Percentiles rank a stretch among this genome's conserved stretches.
Conservation (phyloP, 2,888 invertebrate species). For the Drosophila tanythrix region DNA sequence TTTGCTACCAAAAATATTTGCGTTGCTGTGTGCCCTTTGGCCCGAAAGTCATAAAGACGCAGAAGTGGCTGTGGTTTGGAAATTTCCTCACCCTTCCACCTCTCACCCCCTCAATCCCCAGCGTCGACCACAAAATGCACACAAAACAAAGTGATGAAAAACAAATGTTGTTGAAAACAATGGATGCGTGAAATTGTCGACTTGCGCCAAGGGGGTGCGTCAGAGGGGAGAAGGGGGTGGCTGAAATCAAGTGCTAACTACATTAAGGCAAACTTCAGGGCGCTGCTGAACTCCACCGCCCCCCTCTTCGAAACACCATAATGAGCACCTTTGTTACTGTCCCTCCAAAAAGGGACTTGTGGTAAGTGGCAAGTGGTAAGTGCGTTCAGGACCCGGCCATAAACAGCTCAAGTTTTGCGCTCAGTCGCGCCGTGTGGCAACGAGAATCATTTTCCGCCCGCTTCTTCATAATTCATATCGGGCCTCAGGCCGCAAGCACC, state of each 20-base stretch:
- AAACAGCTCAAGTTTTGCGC: constrained; percentile 54
- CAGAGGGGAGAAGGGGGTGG: constrained; percentile 11
- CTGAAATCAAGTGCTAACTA: constrained; percentile 70
- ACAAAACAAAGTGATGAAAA: constrained; percentile 77
- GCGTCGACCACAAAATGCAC: constrained; percentile 49
- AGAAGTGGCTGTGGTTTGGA: constrained; percentile 61
- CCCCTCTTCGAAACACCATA: constrained; percentile 4
- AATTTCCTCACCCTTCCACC: constrained; percentile 17
- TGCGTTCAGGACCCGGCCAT: constrained; percentile 57
- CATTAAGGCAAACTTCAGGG: constrained; percentile 54
- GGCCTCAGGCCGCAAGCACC: constrained; percentile 9
- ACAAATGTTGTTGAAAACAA: constrained; percentile 74
- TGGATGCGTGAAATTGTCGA: constrained; percentile 71
- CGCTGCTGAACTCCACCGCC: constrained; percentile 1
- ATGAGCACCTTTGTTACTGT: constrained; percentile 51
- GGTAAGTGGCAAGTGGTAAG: constrained; percentile 57
- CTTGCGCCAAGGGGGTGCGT: neutral
- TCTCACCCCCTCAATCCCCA: neutral
- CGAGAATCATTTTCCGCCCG: constrained; percentile 17
- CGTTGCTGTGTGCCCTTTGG: constrained; percentile 31
- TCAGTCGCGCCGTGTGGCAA: constrained; percentile 11
- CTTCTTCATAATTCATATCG: constrained; percentile 16
- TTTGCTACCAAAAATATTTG: constrained; percentile 59
- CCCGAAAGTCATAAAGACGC: constrained; percentile 62
- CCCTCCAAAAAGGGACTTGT: constrained; percentile 21